Evolutionary conservation across 37 sponge, comb jelly and placozoan species (phyloP).

Genomic region (Agelas oroides): DNA sequence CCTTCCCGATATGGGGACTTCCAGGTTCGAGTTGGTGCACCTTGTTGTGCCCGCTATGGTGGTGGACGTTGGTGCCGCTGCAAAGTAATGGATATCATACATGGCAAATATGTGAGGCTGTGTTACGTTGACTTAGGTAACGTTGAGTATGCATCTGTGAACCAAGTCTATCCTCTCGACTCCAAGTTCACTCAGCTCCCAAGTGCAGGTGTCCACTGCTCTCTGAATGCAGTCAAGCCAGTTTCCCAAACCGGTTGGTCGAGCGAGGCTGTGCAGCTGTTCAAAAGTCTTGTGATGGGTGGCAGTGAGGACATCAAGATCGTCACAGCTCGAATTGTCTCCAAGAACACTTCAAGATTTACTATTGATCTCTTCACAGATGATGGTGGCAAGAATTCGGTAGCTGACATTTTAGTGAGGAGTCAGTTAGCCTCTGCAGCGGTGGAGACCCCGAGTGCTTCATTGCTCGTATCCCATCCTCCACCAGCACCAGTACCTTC

Average conservation of each 20-base stretch:
- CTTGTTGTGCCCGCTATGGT: conserved; percentile 68
- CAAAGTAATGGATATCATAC: not conserved
- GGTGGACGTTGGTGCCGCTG: conserved; percentile 59
- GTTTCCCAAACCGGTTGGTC: not conserved
- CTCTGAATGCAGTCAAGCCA: conserved; percentile 2
- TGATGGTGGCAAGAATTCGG: not conserved
- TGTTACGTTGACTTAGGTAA: conserved; percentile 75
- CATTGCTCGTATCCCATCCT: too few relatives aligned
- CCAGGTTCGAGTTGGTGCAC: not conserved
- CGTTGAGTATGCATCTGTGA: conserved; percentile 4
- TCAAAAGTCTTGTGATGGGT: conserved; percentile 9
- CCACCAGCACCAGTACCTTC: too few relatives aligned
- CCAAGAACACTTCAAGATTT: not conserved
- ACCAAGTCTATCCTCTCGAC: not conserved
- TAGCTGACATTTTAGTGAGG: not conserved
- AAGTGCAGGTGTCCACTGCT: conserved; percentile 23
- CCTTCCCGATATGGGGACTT: not conserved
- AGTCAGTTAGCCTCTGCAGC: not conserved
- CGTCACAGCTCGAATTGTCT: not conserved
- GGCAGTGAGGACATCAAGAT: not conserved
- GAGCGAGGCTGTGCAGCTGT: not conserved
- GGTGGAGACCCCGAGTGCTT: not conserved
- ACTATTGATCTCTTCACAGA: not conserved
- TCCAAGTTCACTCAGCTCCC: conserved; percentile 36
- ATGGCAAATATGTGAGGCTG: conserved; percentile 1